These are phyloP conservation scores for Pachydiplax longipennis DNA, from an alignment of 2,888 invertebrate species.

Conservation along the genomic window DNA sequence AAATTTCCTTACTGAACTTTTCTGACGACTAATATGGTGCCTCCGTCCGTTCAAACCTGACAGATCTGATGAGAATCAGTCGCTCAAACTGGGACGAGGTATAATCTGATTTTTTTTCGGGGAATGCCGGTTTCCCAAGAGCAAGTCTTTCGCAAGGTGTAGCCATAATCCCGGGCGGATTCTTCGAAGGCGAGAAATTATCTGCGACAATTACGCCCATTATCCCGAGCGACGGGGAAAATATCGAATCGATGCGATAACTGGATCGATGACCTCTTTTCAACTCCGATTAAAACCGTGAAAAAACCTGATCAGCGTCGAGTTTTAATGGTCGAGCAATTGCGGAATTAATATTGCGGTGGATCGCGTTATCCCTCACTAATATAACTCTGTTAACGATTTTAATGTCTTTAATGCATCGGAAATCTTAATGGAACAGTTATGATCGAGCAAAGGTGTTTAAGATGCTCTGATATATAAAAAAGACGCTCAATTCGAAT, in stretches of 20 bases:
- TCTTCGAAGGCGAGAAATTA: not conserved
- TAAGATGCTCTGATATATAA: too few relatives aligned
- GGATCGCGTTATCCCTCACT: too few relatives aligned
- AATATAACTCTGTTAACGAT: too few relatives aligned
- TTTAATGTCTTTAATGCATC: too few relatives aligned
- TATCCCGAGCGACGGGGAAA: not conserved
- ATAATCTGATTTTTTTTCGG: not conserved
- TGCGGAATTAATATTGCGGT: not conserved
- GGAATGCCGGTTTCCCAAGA: not conserved
- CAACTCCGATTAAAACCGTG: not conserved
- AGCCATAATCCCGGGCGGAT: not conserved
- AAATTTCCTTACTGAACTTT: too few relatives aligned
- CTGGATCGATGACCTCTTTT: not conserved
- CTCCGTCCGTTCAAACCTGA: too few relatives aligned
- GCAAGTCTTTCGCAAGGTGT: not conserved
- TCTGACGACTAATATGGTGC: too few relatives aligned
- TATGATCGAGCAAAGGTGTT: too few relatives aligned
- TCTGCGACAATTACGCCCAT: not conserved
- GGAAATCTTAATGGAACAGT: too few relatives aligned
- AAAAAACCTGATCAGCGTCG: not conserved
- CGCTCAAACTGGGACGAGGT: not conserved
- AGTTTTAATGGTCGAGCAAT: not conserved
- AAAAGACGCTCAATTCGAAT: too few relatives aligned
- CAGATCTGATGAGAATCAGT: too few relatives aligned
- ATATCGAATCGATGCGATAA: not conserved